Percentiles rank a stretch among this genome's conserved stretches.
These are phyloP conservation scores for Acholoe squamosa DNA, from an alignment of 2,888 invertebrate genomes.

Conservation along the genomic window DNA sequence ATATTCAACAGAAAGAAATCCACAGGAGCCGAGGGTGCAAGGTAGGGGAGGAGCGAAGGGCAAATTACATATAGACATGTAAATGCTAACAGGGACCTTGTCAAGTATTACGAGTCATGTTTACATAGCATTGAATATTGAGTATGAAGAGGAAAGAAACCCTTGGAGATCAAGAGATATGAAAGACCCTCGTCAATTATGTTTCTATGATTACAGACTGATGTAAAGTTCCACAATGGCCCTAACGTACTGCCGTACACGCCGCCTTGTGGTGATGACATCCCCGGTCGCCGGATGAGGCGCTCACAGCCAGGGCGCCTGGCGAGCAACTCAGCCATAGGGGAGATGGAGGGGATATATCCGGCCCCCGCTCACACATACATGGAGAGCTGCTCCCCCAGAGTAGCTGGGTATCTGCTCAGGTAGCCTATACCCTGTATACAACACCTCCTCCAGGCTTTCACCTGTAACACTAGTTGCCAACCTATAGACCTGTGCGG, in stretches of 20 bases:
- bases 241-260: not conserved
- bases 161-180: no score
- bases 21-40: no score
- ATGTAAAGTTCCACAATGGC: not conserved
- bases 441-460: not conserved
- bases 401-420: not conserved
- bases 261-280: constrained; percentile 45
- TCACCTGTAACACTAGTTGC: not conserved
- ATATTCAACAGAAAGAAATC: no score
- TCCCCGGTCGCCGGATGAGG: not conserved
- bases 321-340: not conserved
- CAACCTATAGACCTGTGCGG: no score
- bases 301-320: not conserved
- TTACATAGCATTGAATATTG: no score
- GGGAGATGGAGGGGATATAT: constrained; percentile 20
- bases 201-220: no score
- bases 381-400: not conserved
- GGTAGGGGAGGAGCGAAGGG: no score
- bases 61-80: no score
- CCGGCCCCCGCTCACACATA: constrained; percentile 1
- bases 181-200: no score
- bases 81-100: no score
- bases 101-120: no score
- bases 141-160: no score
- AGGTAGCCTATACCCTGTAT: not conserved